Base-by-base conservation (phyloP, 2,113 vertebrate species). In the Cromileptes altivelis region DNA sequence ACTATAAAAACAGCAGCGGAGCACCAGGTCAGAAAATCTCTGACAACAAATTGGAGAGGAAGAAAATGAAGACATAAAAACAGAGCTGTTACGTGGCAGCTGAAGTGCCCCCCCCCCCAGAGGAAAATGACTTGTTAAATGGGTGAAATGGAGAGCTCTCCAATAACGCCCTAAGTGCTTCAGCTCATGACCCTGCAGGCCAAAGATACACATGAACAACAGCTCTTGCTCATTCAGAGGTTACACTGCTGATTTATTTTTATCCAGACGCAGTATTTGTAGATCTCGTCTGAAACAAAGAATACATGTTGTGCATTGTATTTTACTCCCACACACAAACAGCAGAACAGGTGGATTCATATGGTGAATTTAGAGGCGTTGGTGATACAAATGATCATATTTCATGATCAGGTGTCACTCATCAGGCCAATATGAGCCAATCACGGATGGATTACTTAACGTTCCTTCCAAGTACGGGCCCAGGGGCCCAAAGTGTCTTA, bases 11-110 rank as follows among this genome's bases (percentile, higher is more conserved):
- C 75, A 53, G 42, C 42, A 4, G 70, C 62, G 4, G 70, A 76
- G 62, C 73, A 25, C 30, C 2, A 17, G 87, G 30, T 73, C 75
- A 82, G 23, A 70, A 78, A 69, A 52, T 70, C 55, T 74, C 55
- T 74, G 67, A 67, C 63, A 45, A 77, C 71, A 75, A 65, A 64
- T 3, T 23, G 30, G 15, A 60, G 58, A 81, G 50, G n/a, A 77
- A 65, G 33, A 56, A 33, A 50, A 70, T 25, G 62, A 75, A 58
- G 80, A 81, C 49, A 64, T 49, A 60, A 47, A 65, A 84, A 75
- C 1, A 2, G 69, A 62, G 73, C 57, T 77, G 47, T 65, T 15
- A 23, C 1, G 1, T 30, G 67, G 69, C 62, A n/a, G 70, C 37
- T 15, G 2, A 50, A 73, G 81, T 23, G 25, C 18, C 55, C 33